Evolutionary conservation across 2,888 invertebrate genomes (phyloP).

Genomic region (Seira ritae): DNA sequence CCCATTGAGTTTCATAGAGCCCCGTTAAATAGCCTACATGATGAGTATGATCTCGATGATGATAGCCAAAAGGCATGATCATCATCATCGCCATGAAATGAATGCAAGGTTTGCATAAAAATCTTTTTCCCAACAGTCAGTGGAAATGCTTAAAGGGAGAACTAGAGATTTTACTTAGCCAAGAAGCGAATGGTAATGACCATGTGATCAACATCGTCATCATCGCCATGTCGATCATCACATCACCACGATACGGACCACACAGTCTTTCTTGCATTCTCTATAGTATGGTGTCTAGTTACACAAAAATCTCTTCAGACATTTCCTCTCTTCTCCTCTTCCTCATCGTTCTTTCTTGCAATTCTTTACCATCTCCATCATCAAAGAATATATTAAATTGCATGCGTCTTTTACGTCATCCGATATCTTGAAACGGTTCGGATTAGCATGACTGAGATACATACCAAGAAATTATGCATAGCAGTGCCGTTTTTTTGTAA

Average conservation of each 20-base stretch:
- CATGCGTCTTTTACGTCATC: too few species aligned
- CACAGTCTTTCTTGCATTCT: too few species aligned
- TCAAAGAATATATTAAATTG: too few species aligned
- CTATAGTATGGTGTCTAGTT: too few species aligned
- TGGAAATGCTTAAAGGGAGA: background rate
- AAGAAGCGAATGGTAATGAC: slow-evolving; percentile 26
- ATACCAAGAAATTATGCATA: too few species aligned
- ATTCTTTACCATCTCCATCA: too few species aligned
- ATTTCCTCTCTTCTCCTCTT: too few species aligned
- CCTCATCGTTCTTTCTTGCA: too few species aligned
- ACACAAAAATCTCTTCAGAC: too few species aligned
- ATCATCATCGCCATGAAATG: slow-evolving; percentile 30
- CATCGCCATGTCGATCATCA: background rate
- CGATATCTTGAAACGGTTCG: too few species aligned
- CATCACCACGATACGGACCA: background rate
- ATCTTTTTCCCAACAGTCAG: background rate
- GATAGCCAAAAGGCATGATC: slow-evolving; percentile 35
- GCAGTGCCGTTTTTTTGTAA: too few species aligned
- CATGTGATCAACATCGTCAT: slow-evolving; percentile 26
- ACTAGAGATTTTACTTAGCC: background rate
- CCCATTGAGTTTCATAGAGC: slow-evolving; percentile 63
- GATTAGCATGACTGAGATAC: too few species aligned
- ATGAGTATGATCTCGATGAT: slow-evolving; percentile 32
- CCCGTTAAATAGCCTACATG: slow-evolving; percentile 45
- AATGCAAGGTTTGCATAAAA: slow-evolving; percentile 23